These are phyloP conservation scores for Endomychus coccineus DNA, from an alignment of 2,888 invertebrate species.

Conservation along the genomic window DNA sequence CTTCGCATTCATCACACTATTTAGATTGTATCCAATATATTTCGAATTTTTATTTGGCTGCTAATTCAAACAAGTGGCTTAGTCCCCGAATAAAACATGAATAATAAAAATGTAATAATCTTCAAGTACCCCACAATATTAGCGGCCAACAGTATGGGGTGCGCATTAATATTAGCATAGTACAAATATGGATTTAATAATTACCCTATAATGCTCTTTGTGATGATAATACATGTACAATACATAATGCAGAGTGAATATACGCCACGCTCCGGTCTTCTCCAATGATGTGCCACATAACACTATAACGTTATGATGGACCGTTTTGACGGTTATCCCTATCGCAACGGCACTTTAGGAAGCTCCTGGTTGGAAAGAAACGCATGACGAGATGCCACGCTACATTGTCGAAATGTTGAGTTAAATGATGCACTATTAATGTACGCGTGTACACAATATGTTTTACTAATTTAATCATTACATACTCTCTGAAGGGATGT, in stretches of 20 bases:
- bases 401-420: constrained; percentile 26
- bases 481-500: constrained; percentile 14
- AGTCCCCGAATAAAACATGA: too few species aligned
- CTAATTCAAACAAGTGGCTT: too few species aligned
- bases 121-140: too few species aligned
- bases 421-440: constrained; percentile 31
- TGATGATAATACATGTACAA: constrained; percentile 37
- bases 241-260: constrained; percentile 5
- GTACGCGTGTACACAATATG: constrained; percentile 30
- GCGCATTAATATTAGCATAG: constrained; percentile 31
- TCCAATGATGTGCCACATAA: not conserved
- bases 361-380: not conserved
- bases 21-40: too few species aligned
- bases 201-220: constrained; percentile 41
- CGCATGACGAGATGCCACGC: too few species aligned
- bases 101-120: too few species aligned
- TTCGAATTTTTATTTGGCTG: too few species aligned
- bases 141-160: not conserved
- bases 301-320: not conserved
- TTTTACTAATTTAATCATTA: constrained; percentile 30
- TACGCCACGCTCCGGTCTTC: not conserved
- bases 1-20: too few species aligned
- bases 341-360: not conserved
- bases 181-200: constrained; percentile 38
- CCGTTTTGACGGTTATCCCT: not conserved